These are phyloP conservation scores for Eospalax fontanierii DNA, from an alignment of 2,797 vertebrate species.

Conservation along the genomic window DNA sequence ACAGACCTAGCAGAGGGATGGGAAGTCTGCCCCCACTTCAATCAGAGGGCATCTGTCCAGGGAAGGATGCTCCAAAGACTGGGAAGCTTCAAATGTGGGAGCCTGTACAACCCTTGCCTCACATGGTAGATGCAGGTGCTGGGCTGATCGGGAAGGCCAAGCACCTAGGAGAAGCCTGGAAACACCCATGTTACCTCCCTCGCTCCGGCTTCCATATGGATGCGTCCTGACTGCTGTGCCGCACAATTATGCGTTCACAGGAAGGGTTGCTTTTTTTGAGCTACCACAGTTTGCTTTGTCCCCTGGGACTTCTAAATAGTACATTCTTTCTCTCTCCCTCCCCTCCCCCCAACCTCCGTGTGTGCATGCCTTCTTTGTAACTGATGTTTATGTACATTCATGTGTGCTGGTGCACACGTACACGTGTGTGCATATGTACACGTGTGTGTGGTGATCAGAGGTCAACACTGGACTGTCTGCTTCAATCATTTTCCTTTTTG, in stretches of 20 bases:
- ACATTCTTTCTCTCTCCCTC: neutral
- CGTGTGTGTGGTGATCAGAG: no score
- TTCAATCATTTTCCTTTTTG: no score
- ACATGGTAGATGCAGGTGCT: neutral
- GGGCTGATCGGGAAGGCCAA: neutral
- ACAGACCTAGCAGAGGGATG: neutral
- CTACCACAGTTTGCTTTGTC: neutral
- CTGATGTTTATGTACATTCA: no score
- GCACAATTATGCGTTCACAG: conserved; percentile 9
- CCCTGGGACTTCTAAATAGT: conserved; percentile 36
- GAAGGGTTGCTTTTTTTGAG: neutral
- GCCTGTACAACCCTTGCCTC: neutral
- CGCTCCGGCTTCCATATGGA: neutral
- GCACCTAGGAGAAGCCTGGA: neutral
- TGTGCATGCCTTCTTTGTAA: no score
- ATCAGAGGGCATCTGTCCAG: conserved; percentile 50
- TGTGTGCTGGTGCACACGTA: no score
- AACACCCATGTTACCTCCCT: neutral
- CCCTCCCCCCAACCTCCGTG: no score
- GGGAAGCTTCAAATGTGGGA: conserved; percentile 39
- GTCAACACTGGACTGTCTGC: no score
- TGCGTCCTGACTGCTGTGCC: neutral
- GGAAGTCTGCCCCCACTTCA: neutral
- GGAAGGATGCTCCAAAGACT: conserved; percentile 58
- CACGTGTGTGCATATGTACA: neutral